Evolutionary conservation across 2,797 vertebrate genomes (phyloP), one percentile per base, ranked within the genome.

Genomic region (Taenioides sp.): DNA sequence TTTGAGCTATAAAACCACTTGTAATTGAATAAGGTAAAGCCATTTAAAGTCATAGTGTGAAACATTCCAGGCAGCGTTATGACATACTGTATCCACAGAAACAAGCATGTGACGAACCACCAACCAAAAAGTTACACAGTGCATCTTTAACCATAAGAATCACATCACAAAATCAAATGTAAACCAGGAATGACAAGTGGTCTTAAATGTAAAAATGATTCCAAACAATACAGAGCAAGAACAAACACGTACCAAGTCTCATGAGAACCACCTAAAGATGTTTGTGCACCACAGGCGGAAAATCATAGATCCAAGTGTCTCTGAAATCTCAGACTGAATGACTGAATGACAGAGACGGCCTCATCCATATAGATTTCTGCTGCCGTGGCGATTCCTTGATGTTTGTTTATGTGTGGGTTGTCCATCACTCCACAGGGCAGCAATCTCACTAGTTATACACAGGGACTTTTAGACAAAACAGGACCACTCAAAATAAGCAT

Each of bases 321-420:
- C 2, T 11, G 17, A 20, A 34, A 61, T 20, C 25, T 60, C 27
- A 17, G 18, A 17, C 28, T 2, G 60, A 43, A 64, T 47, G 22
- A 64, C 61, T 22, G n/a, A 63, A 14, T 2, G 11, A 63, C 61
- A n/a, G 10, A 40, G 31, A 40, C 2, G 2, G 31, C 20, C 34
- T 43, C 34, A 65, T 16, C n/a, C 63, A 23, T 22, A 64, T n/a
- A 23, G 58, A 63, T 14, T 22, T 7, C n/a, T 63, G 34, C 5
- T 4, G n/a, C 10, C 22, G 9, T 63, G 4, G 61, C 4, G 31
- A 63, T 49, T 49, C n/a, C 37, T 64, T 65, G 2, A 50, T 27
- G 43, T 28, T 65, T 49, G 64, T 65, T 65, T 65, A 50, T 28
- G n/a, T 64, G 62, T 47, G 16, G 40, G 16, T 43, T 50, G 64